Percentiles rank a stretch among this genome's conserved stretches.
Evolutionary conservation across 2,888 invertebrate genomes (phyloP).

Genomic region (Pristionchus arcanus): DNA sequence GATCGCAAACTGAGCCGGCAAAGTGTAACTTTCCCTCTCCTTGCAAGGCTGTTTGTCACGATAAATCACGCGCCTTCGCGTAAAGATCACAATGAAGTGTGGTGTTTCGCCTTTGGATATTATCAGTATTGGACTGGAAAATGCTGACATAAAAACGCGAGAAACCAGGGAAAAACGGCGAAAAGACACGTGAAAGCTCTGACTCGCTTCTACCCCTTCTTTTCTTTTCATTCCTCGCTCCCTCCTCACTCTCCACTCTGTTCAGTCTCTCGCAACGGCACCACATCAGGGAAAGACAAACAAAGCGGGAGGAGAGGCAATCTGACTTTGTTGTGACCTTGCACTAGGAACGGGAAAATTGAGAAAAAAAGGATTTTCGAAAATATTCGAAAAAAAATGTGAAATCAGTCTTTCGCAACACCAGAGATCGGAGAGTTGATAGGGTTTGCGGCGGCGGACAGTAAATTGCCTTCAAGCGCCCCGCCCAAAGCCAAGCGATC

Average conservation of each 20-base stretch:
- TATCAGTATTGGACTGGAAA: not conserved
- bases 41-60: not conserved
- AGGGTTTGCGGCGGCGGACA: not conserved
- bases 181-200: slow-evolving; percentile 43
- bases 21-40: not conserved
- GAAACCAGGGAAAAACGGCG: not conserved
- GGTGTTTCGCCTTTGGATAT: not conserved
- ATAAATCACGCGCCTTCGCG: not conserved
- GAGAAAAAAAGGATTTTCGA: not conserved
- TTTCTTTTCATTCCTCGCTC: not conserved
- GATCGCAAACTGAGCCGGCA: not conserved
- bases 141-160: not conserved
- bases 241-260: not conserved
- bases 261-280: not conserved
- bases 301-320: not conserved
- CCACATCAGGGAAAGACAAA: not conserved
- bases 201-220: not conserved
- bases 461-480: not conserved
- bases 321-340: not conserved
- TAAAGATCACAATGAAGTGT: not conserved
- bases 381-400: not conserved
- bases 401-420: not conserved
- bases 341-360: not conserved
- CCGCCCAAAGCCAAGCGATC: not conserved
- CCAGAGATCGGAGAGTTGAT: too few relatives aligned